Conservation (phyloP, 2,888 invertebrate genomes). For the Drosophila niveifrons region DNA sequence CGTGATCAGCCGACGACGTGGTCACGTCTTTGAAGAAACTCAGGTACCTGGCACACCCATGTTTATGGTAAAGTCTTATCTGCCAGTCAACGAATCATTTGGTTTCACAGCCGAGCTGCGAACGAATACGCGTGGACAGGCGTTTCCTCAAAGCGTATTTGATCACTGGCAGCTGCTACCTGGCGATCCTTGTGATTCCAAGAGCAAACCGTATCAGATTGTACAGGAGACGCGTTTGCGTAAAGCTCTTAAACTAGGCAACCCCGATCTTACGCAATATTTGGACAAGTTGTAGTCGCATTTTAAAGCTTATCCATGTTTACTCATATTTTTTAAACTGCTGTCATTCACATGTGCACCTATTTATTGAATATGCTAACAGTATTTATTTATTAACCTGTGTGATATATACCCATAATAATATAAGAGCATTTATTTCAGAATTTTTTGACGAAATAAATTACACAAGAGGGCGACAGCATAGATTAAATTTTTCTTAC, state of each 20-base stretch:
- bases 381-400: constrained; percentile 4
- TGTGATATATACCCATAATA: constrained; percentile 5
- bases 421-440: neutral
- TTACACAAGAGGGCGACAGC: neutral
- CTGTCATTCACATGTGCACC: neutral
- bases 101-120: constrained; percentile 99
- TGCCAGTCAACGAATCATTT: constrained; percentile 99
- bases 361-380: neutral
- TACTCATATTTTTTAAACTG: neutral
- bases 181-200: constrained; percentile 95
- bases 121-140: constrained; percentile 99
- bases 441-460: neutral
- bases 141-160: constrained; percentile 99
- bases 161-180: constrained; percentile 99
- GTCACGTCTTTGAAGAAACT: constrained; percentile 98
- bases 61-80: constrained; percentile 99
- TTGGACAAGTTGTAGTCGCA: constrained; percentile 96
- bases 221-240: constrained; percentile 98
- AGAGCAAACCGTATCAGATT: constrained; percentile 91
- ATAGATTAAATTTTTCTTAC: too few relatives aligned
- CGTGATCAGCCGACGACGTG: constrained; percentile 98
- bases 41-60: constrained; percentile 98
- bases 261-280: constrained; percentile 97
- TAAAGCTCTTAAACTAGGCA: constrained; percentile 99
- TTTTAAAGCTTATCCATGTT: neutral